Evolutionary conservation across 2,113 vertebrate species (phyloP), one percentile per base, ranked within the genome.

Genomic region (Brachyhypopomus occidentalis): DNA sequence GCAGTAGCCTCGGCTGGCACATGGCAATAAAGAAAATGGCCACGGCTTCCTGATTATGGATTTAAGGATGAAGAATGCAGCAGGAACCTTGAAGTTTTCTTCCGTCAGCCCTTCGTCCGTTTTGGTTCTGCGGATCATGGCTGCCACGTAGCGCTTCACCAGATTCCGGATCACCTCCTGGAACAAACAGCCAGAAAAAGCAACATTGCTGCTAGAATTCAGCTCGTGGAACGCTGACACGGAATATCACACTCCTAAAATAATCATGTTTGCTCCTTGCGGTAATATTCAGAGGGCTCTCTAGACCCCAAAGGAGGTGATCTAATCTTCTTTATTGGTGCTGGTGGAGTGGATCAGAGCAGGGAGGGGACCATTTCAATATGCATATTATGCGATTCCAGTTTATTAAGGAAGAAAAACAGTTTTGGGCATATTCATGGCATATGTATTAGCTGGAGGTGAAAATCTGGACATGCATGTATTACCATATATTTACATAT

Each of bases 101-200:
- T 96, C 95, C 12, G 95, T 96, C 87, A 96, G 88, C 2, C 95
- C 95, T 80, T 96, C 95, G 0, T 96, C 95, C 78, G 94, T 95
- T 92, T 96, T 96, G 58, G 95, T 95, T 79, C 94, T 96, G 87
- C 95, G 93, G 89, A 96, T 95, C 95, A 96, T 96, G 48, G 95
- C 94, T 58, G 95, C 95, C 0, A 96, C 93, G 0, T 96, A 96
- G 82, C 95, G 92, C 86, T 96, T 96, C 82, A 96, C 95, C 84
- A 96, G 91, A 90, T 95, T 96, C 82, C 94, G 92, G 84, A 96
- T 96, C 83, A 96, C 95, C 89, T 95, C 95, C 95, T 96, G 80
- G 23, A 82, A 74, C 30, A 62, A 63, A 12, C 22, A 52, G 71
- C 22, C 66, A 56, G 14, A 78, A 55, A 63, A 67, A 71, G 55